These are phyloP conservation scores for Agriotes lineatus DNA, from an alignment of 2,888 invertebrate genomes.

Conservation along the genomic window DNA sequence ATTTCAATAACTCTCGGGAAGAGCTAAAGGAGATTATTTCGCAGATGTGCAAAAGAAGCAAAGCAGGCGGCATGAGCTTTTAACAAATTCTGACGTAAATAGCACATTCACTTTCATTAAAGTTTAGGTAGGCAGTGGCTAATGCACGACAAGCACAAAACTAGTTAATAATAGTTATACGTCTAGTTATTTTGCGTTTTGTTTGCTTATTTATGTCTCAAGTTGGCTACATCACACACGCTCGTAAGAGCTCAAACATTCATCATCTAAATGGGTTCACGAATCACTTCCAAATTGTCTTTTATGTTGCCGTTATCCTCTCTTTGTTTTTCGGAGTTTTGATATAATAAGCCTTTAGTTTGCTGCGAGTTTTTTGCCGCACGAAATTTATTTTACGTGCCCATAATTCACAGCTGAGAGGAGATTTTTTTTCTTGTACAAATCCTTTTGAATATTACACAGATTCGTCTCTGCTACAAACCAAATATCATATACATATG, in stretches of 20 bases:
- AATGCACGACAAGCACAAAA: constrained; percentile 27
- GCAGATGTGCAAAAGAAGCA: background rate
- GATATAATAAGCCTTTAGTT: constrained; percentile 10
- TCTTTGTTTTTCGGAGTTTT: constrained; percentile 1
- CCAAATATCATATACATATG: too few relatives aligned
- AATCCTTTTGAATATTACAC: too few relatives aligned
- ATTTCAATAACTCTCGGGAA: background rate
- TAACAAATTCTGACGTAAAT: constrained; percentile 11
- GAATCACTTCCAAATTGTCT: constrained; percentile 46
- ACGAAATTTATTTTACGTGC: too few relatives aligned
- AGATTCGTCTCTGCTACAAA: too few relatives aligned
- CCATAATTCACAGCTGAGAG: too few relatives aligned
- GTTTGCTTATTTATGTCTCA: constrained; percentile 42
- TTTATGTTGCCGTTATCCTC: constrained; percentile 35
- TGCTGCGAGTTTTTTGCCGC: background rate
- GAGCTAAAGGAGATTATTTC: background rate
- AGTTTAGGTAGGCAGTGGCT: constrained; percentile 21
- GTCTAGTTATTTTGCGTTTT: constrained; percentile 35
- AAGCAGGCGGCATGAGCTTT: background rate
- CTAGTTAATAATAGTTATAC: constrained; percentile 42
- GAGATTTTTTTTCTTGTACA: too few relatives aligned
- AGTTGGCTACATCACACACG: constrained; percentile 41
- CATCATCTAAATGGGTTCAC: constrained; percentile 46
- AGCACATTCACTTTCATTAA: constrained; percentile 23
- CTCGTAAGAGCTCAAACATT: constrained; percentile 33